Evolutionary conservation across 2,113 vertebrate genomes (phyloP).

Genomic region (Ctenodactylus gundi): DNA sequence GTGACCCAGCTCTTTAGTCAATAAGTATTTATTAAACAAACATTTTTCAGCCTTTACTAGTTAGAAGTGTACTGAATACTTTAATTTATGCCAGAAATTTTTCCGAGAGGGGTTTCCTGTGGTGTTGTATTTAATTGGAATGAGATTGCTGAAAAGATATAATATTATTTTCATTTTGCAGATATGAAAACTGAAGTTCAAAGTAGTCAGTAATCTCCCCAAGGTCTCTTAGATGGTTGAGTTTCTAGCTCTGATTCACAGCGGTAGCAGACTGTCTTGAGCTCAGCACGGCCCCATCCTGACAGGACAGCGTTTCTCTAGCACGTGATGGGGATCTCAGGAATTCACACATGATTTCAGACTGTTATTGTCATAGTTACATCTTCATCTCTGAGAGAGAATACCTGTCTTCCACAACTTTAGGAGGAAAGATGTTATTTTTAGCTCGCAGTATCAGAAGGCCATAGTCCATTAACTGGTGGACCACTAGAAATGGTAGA

Average conservation of each 20-base stretch:
- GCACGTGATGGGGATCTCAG: neutral
- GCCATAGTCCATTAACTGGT: too few relatives aligned
- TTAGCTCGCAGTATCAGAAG: too few relatives aligned
- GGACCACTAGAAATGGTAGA: too few relatives aligned
- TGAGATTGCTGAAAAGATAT: neutral
- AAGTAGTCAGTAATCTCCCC: neutral
- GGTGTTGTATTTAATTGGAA: neutral
- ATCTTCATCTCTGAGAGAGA: too few relatives aligned
- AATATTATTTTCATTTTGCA: neutral
- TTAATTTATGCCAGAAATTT: neutral
- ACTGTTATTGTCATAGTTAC: too few relatives aligned
- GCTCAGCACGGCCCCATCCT: neutral
- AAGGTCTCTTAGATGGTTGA: neutral
- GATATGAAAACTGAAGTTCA: neutral
- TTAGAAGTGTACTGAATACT: neutral
- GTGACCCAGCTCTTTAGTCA: neutral
- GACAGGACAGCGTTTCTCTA: neutral
- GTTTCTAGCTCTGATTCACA: neutral
- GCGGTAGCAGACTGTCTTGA: neutral
- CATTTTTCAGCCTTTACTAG: neutral
- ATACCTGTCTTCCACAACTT: too few relatives aligned
- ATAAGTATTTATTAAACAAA: neutral
- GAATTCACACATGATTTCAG: neutral
- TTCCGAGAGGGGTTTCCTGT: neutral
- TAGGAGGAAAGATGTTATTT: too few relatives aligned